Conservation (phyloP, 2,113 vertebrate species). For the Upupa epops region DNA sequence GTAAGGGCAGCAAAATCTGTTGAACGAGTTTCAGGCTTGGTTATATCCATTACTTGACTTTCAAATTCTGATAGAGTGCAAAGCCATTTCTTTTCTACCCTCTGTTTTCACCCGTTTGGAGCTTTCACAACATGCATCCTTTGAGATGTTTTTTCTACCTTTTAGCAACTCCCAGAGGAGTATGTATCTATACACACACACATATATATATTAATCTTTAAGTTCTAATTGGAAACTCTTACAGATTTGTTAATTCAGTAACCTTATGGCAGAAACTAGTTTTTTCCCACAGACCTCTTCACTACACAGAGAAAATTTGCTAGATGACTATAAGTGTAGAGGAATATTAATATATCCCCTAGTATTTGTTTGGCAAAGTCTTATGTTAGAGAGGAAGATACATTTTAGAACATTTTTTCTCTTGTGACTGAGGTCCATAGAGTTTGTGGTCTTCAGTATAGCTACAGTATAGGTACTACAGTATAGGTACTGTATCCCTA, state of each 20-base stretch:
- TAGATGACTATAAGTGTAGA: background rate
- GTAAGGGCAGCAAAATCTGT: background rate
- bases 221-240: background rate
- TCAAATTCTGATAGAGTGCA: background rate
- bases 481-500: background rate
- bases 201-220: background rate
- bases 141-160: background rate
- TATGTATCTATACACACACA: background rate
- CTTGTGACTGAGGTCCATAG: background rate
- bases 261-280: background rate
- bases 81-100: background rate
- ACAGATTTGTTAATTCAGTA: background rate
- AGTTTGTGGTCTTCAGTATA: background rate
- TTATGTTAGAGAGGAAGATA: background rate
- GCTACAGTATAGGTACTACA: fast-evolving
- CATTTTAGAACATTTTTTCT: background rate
- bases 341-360: background rate
- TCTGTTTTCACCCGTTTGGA: background rate
- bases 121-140: background rate
- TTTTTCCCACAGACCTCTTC: background rate
- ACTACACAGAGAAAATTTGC: background rate
- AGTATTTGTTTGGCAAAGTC: background rate
- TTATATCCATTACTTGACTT: background rate
- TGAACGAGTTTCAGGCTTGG: background rate
- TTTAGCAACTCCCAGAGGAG: background rate